These are phyloP conservation scores for Chironomus riparius DNA, from an alignment of 2,888 invertebrate species.

Conservation along the genomic window DNA sequence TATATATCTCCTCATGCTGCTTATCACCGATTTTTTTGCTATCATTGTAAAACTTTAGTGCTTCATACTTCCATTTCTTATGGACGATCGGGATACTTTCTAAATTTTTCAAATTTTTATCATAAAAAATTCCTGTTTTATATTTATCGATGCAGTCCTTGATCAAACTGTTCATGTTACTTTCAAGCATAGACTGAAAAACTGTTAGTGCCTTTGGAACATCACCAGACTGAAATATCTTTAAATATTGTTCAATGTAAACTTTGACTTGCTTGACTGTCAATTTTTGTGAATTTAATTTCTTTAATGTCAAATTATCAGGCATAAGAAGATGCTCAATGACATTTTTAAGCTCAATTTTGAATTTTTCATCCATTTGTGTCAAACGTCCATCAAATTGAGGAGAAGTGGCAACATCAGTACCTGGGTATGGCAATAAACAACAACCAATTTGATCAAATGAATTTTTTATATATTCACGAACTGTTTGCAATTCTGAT, in stretches of 20 bases:
- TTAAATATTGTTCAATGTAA: not conserved
- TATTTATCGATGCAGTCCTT: too few relatives aligned
- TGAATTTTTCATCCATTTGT: too few relatives aligned
- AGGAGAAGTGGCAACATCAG: not conserved
- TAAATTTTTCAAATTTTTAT: too few relatives aligned
- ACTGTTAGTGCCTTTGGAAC: too few relatives aligned
- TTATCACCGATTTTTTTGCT: not conserved
- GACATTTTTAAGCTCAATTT: too few relatives aligned
- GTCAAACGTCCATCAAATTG: too few relatives aligned
- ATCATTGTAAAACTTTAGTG: not conserved
- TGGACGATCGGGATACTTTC: not conserved
- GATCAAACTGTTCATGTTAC: too few relatives aligned
- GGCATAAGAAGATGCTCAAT: not conserved
- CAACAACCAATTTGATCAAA: not conserved
- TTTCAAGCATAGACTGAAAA: too few relatives aligned
- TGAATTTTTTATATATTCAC: not conserved
- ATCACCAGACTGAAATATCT: not conserved
- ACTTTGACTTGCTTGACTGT: too few relatives aligned
- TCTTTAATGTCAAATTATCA: not conserved
- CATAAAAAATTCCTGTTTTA: too few relatives aligned
- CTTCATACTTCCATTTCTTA: not conserved
- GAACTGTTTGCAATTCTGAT: not conserved
- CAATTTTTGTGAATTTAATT: too few relatives aligned
- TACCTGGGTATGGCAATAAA: not conserved
- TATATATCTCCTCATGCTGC: not conserved